phyloP scores from a whole-genome alignment of 2,888 invertebrate genomes.

The Norana najaformis region DNA sequence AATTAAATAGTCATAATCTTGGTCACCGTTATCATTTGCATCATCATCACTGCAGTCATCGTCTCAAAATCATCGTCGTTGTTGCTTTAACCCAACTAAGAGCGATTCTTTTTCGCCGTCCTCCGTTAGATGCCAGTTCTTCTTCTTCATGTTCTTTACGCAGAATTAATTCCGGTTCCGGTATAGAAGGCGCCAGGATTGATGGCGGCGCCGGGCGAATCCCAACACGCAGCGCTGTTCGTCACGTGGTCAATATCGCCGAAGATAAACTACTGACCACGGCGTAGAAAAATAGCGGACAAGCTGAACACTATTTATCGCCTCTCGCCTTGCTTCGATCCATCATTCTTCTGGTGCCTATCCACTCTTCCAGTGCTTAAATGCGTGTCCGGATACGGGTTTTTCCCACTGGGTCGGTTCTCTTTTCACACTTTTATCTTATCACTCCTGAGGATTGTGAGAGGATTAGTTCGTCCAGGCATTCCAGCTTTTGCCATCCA shows the following conservation, averaged over 20 bases:
- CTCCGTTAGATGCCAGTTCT: neutral
- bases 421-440: neutral
- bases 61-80: neutral
- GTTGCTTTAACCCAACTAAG: neutral
- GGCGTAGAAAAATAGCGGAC: neutral
- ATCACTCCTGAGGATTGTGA: neutral
- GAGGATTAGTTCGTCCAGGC: neutral
- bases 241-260: neutral
- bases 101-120: no score
- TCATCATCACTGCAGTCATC: neutral
- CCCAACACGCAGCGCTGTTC: neutral
- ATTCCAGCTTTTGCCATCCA: neutral
- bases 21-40: neutral
- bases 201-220: neutral
- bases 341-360: neutral
- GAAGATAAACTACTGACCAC: conserved; percentile 13
- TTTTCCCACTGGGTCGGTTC: neutral
- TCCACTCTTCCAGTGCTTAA: neutral
- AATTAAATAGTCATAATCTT: neutral
- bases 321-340: neutral
- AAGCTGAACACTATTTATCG: neutral
- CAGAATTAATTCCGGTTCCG: conserved; percentile 5
- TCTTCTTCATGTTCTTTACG: conserved; percentile 5
- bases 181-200: neutral
- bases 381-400: neutral